phyloP scores from a whole-genome alignment of 2,888 invertebrate genomes.

The Monopis laevigella region DNA sequence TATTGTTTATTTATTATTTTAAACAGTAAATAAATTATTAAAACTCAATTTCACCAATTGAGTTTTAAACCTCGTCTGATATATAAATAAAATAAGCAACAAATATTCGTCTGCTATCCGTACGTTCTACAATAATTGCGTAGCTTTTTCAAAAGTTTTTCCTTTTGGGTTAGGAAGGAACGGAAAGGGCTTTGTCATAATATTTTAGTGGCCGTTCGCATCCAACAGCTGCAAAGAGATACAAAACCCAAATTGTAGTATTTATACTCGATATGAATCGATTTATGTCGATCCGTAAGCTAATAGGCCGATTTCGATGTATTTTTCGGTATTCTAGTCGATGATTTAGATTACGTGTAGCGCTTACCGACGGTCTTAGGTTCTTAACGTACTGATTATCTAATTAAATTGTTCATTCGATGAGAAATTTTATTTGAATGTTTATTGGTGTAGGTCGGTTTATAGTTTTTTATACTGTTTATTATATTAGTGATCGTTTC shows the following conservation, averaged over 20 bases:
- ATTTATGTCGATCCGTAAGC: conserved; percentile 54
- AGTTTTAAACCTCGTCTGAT: neutral
- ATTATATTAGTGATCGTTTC: no score
- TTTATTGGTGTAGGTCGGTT: no score
- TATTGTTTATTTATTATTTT: no score
- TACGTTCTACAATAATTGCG: conserved; percentile 33
- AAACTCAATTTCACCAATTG: no score
- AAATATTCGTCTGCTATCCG: neutral
- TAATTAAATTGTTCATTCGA: conserved; percentile 60
- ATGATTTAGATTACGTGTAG: conserved; percentile 62
- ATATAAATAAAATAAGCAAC: neutral
- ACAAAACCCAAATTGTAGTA: conserved; percentile 47
- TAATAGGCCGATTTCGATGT: conserved; percentile 57
- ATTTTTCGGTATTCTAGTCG: conserved; percentile 53
- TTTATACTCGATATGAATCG: conserved; percentile 57
- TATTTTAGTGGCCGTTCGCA: conserved; percentile 62
- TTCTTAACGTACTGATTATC: conserved; percentile 58
- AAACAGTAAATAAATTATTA: no score
- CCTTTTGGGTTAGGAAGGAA: conserved; percentile 47
- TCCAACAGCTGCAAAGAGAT: conserved; percentile 57
- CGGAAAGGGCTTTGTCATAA: conserved; percentile 65
- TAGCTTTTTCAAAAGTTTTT: conserved; percentile 43
- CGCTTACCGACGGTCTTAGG: conserved; percentile 58
- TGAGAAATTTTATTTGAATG: conserved; percentile 23
- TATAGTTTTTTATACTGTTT: no score